Evolutionary conservation across 1,140 invertebrate species (phyloP), one percentile per base, ranked within the genome.

Genomic region (Tigriopus japonicus): DNA sequence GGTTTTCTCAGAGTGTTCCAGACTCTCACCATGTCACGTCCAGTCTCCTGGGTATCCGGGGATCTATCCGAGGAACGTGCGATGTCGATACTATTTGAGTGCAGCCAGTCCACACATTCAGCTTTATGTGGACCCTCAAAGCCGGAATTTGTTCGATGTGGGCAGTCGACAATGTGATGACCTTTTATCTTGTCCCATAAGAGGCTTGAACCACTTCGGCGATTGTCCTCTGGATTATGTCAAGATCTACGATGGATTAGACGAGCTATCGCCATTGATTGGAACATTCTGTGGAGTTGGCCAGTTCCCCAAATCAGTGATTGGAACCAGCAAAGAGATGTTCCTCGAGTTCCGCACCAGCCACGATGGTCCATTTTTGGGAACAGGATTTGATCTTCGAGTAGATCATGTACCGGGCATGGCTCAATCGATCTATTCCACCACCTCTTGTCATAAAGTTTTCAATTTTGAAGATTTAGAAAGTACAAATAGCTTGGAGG

Each of bases 211-310:
- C 41, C 87, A 85, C 62, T 78, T 80, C 79, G 45, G 6, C n/a
- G n/a, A 87, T 66, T 93, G 89, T 69, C 87, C 87, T 0, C 89
- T 84, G 71, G 89, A 93, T 69, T 90, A 87, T 72, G 83, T 93
- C 60, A 78, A 66, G 59, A 85, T 93, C 52, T 91, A 89, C 74
- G 89, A 93, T 67, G 89, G 88, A 0, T 85, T 87, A 65, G 83
- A 89, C 67, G 86, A 88, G 62, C 81, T 81, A 21, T 81, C 83
- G 42, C 81, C 85, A 0, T 79, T 89, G 13, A 92, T 93, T 63
- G 87, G 87, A 6, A 88, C 85, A 3, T 90, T 93, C 67, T 92
- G 88, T 67, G 88, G 89, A 6, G 86, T 91, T 81, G 88, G 88
- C 28, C 88, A 90, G 69, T 90, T 92, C 67, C 88, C 87, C 0